Percentiles rank a stretch among this genome's conserved stretches.
Evolutionary conservation across 2,888 invertebrate species (phyloP).

Genomic region (Caenorhabditis sp.): DNA sequence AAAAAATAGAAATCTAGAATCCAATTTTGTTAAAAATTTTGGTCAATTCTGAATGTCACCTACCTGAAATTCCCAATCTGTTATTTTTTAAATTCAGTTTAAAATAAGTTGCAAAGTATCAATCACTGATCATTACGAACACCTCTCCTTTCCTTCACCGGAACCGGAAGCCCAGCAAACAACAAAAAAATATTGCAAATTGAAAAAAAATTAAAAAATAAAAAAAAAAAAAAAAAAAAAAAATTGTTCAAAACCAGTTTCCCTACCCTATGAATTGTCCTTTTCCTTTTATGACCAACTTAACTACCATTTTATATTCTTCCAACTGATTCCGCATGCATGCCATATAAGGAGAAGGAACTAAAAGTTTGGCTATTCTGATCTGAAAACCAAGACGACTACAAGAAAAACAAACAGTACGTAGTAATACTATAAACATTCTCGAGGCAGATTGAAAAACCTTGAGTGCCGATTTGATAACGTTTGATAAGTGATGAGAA

Average conservation of each 20-base stretch:
- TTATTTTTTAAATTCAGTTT: too few relatives aligned
- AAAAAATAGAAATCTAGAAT: too few relatives aligned
- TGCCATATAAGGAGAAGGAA: slow-evolving; percentile 35
- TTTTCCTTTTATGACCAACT: neutral
- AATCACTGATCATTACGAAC: too few relatives aligned
- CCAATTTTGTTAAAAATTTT: too few relatives aligned
- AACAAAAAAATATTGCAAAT: neutral
- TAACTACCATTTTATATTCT: neutral
- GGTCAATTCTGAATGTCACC: too few relatives aligned
- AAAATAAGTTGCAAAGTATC: too few relatives aligned
- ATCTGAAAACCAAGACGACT: too few relatives aligned
- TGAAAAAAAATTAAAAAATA: neutral
- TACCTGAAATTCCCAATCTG: too few relatives aligned
- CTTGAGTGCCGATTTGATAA: slow-evolving; percentile 50
- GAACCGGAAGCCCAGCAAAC: too few relatives aligned
- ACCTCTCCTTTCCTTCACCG: too few relatives aligned
- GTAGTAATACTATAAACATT: slow-evolving; percentile 21
- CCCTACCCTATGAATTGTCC: neutral
- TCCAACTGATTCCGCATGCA: neutral
- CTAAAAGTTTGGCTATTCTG: too few relatives aligned
- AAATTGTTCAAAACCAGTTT: neutral
- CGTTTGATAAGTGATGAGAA: slow-evolving; percentile 9
- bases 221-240: too few relatives aligned
- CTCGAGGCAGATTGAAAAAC: neutral
- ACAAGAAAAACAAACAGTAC: neutral